A percentile compares a stretch with the other conserved stretches of the same genome.
Conservation (phyloP, 2,888 invertebrate genomes). For the Drosophila histrio region DNA sequence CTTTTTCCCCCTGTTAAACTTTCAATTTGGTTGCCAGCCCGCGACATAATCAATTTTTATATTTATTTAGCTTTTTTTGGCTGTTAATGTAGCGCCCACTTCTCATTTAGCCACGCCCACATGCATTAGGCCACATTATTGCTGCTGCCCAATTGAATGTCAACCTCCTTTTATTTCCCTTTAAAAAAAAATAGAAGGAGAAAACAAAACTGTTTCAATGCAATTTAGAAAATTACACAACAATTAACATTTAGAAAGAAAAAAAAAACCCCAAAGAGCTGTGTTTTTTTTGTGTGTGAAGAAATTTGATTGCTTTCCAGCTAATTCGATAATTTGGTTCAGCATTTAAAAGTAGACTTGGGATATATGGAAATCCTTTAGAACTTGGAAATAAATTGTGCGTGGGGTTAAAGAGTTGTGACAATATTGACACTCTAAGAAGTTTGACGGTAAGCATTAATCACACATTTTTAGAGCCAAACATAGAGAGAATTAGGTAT, state of each 20-base stretch:
- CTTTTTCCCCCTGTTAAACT: constrained; percentile 31
- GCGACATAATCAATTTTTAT: constrained; percentile 74
- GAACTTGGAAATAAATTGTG: too few relatives aligned
- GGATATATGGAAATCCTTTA: too few relatives aligned
- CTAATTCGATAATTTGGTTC: neutral
- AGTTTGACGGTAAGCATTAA: too few relatives aligned
- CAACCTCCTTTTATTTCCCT: neutral
- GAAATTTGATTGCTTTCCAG: neutral
- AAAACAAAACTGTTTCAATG: constrained; percentile 5
- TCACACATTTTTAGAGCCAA: too few relatives aligned
- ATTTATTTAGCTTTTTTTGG: constrained; percentile 64
- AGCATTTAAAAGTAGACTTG: neutral
- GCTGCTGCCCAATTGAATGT: constrained; percentile 35
- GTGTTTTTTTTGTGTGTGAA: neutral
- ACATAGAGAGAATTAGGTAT: too few relatives aligned
- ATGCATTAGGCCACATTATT: constrained; percentile 35
- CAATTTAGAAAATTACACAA: constrained; percentile 37
- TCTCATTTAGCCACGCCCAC: constrained; percentile 43
- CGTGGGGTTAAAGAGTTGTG: too few relatives aligned
- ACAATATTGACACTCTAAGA: too few relatives aligned
- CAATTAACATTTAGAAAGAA: constrained; percentile 53
- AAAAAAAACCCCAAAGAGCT: neutral
- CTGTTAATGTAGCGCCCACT: constrained; percentile 51
- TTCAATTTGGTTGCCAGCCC: constrained; percentile 58
- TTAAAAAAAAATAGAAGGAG: neutral